Evolutionary conservation across 2,797 vertebrate species (phyloP).

Genomic region (Decapterus maruadsi): DNA sequence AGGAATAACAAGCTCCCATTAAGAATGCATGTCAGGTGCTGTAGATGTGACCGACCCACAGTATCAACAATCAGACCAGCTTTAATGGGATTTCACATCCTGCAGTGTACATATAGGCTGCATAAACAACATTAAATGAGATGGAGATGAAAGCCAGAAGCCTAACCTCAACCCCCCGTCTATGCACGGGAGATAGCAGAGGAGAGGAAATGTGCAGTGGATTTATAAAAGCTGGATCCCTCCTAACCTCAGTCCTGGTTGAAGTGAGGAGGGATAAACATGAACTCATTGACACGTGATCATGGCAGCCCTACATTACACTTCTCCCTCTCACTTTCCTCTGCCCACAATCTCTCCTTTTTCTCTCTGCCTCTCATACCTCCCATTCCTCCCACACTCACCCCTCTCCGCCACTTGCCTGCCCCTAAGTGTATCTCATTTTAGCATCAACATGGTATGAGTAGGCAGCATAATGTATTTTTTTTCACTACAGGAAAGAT

Average conservation of each 20-base stretch:
- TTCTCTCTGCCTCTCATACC: constrained; percentile 40
- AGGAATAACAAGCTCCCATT: constrained; percentile 15
- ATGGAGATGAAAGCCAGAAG: constrained; percentile 49
- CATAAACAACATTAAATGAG: constrained; percentile 57
- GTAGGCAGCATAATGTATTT: no score
- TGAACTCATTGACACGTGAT: constrained; percentile 68
- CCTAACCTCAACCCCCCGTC: constrained; percentile 33
- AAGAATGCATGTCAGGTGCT: constrained; percentile 42
- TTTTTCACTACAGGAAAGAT: no score
- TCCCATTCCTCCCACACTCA: constrained; percentile 42
- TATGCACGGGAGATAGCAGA: neutral
- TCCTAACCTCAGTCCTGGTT: neutral
- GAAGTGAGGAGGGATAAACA: constrained; percentile 44
- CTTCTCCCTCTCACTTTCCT: constrained; percentile 36
- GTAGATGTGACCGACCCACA: constrained; percentile 20
- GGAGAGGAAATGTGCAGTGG: neutral
- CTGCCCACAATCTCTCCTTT: constrained; percentile 31
- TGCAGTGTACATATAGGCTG: constrained; percentile 52
- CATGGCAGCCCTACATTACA: constrained; percentile 32
- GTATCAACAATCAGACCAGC: constrained; percentile 10
- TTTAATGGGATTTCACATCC: constrained; percentile 60
- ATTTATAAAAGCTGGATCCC: constrained; percentile 18
- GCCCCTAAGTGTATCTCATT: constrained; percentile 75
- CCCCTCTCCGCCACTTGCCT: constrained; percentile 35
- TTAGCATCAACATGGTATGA: constrained; percentile 81